Conservation (phyloP, 2,888 invertebrate genomes). For the Lasioglossum marginatum region DNA sequence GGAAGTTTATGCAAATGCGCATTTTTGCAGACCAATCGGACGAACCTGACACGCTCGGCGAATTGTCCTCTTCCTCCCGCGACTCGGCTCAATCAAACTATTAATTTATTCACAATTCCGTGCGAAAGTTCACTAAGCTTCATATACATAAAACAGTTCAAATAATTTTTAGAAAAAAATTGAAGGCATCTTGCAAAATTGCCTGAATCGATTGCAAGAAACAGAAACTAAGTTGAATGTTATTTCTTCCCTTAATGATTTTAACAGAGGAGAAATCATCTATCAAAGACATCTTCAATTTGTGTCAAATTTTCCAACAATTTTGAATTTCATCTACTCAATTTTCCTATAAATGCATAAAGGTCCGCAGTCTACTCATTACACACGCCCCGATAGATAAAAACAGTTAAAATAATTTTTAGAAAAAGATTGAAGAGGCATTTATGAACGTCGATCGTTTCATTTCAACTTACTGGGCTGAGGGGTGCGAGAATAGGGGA, state of each 20-base stretch:
- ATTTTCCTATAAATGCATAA: too few species aligned
- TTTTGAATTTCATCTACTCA: too few species aligned
- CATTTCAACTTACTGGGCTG: neutral
- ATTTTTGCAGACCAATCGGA: neutral
- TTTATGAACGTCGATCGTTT: neutral
- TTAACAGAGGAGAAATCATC: too few species aligned
- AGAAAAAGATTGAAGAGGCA: neutral
- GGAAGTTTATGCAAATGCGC: slow-evolving; percentile 8
- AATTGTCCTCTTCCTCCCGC: neutral
- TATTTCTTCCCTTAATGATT: too few species aligned
- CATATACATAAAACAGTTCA: neutral
- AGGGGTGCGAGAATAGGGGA: neutral
- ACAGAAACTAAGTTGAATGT: too few species aligned
- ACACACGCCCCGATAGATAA: too few species aligned
- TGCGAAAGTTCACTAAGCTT: neutral
- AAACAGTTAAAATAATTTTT: neutral
- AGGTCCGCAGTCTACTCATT: too few species aligned
- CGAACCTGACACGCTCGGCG: neutral
- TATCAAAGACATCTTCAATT: too few species aligned
- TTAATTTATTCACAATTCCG: neutral
- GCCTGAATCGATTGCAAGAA: too few species aligned
- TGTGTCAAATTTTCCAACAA: too few species aligned
- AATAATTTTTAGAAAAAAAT: too few species aligned
- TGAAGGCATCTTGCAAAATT: too few species aligned
- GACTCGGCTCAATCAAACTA: neutral